Evolutionary conservation across 1,140 invertebrate species (phyloP).

Genomic region (Euwallacea similis): DNA sequence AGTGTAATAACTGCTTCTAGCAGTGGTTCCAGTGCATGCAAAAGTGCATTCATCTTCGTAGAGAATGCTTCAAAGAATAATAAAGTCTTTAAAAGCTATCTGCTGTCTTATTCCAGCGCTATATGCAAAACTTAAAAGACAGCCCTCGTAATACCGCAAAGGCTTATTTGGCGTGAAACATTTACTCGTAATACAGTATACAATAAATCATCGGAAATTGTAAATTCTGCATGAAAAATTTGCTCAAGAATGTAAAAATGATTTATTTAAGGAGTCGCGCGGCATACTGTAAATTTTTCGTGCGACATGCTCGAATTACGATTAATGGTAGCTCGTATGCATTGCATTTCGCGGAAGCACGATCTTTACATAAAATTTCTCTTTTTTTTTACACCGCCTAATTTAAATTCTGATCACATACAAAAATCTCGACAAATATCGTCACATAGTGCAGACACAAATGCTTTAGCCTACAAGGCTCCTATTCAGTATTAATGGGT

Average conservation of each 20-base stretch:
- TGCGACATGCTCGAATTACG: slow-evolving; percentile 13
- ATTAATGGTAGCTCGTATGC: slow-evolving; percentile 6
- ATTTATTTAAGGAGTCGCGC: slow-evolving; percentile 10
- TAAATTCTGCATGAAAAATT: slow-evolving; percentile 1
- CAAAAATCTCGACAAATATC: slow-evolving; percentile 2
- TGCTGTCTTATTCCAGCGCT: too few species aligned
- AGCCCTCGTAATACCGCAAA: neutral
- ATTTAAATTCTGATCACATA: neutral
- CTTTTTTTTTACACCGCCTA: neutral
- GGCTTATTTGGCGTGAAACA: slow-evolving; percentile 1
- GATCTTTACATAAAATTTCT: neutral
- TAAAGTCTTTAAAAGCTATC: too few species aligned
- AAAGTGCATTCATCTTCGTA: too few species aligned
- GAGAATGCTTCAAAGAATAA: too few species aligned
- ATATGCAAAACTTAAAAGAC: too few species aligned
- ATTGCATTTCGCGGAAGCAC: neutral
- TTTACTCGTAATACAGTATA: neutral
- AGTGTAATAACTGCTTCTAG: too few species aligned
- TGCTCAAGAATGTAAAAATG: slow-evolving; percentile 9
- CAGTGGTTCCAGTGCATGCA: too few species aligned
- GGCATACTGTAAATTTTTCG: neutral
- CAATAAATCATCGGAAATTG: slow-evolving; percentile 9
- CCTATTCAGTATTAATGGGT: too few species aligned
- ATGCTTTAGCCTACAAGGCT: too few species aligned
- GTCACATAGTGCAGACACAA: neutral